Base-by-base conservation (phyloP, 2,888 invertebrate genomes). In the Diarsia rubi region DNA sequence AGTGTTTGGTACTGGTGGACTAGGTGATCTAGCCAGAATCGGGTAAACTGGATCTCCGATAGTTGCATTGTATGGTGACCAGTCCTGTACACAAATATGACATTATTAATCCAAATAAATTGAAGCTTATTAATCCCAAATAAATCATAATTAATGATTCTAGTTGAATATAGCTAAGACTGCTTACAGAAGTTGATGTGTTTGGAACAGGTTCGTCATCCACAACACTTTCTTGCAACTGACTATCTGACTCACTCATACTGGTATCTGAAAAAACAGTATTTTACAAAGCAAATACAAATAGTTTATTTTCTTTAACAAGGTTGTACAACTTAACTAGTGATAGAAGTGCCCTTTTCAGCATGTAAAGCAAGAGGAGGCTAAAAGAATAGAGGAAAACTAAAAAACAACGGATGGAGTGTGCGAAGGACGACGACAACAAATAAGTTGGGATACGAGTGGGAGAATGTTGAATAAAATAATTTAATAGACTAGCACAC, bases 181-280 rank as follows among this genome's bases (percentile, higher is more conserved):
- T 42, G 42, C 62, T 42, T 16, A 62, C 62, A 24, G 42, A 62
- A 24, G 16, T 16, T 62, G 62, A 42, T 42, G 62, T 62, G 42
- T n/a, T 62, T 24, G 62, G n/a, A 62, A 42, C 14, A 3, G 62
- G 42, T 3, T 62, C 14, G 3, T 37, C 37, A 0, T 37, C 62
- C 8, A 16, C 62, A 62, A 42, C n/a, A 42, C 4, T 62, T n/a
- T 62, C 62, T n/a, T 62, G 62, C n/a, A 62, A 21, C 60, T 60
- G 60, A 60, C 37, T 9, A 42, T 62, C 62, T 42, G 62, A 62
- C 8, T 44, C 44, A 42, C n/a, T 62, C 14, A n/a, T 62, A 62
- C 42, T 42, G 8, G 14, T n/a, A 42, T 62, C 62, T 42, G 24
- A 16, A 42, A 62, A n/a, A 37, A 62, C 16, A 37, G 1, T 0